Conservation (phyloP, 2,888 invertebrate species). For the Archips crataeganus region DNA sequence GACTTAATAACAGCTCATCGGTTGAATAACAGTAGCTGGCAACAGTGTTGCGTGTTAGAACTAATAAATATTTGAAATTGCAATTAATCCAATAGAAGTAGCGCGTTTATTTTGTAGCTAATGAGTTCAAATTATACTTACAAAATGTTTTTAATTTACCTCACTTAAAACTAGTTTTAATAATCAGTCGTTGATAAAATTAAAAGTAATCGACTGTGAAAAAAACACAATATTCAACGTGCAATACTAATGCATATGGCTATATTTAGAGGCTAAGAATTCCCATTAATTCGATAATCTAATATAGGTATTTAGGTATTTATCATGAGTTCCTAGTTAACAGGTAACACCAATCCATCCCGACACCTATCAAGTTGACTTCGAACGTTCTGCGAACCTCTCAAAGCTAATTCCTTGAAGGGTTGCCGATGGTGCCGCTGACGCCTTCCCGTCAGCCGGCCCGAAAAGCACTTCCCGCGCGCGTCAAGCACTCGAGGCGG, state of each 20-base stretch:
- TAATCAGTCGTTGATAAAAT: neutral
- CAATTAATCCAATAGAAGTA: slow-evolving; percentile 3
- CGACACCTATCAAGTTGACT: slow-evolving; percentile 30
- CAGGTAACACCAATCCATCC: slow-evolving; percentile 32
- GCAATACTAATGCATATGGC: too few relatives aligned
- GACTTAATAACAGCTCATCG: neutral
- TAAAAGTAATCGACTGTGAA: neutral
- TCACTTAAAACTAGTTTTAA: neutral
- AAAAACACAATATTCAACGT: too few relatives aligned
- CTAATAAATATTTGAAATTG: slow-evolving; percentile 10
- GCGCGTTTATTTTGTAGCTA: neutral
- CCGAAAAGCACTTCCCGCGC: slow-evolving; percentile 77
- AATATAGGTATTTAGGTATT: too few relatives aligned
- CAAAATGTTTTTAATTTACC: neutral
- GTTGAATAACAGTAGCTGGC: neutral
- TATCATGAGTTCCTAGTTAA: neutral
- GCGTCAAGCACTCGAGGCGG: slow-evolving; percentile 72
- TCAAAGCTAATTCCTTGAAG: slow-evolving; percentile 68
- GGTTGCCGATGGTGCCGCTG: slow-evolving; percentile 56
- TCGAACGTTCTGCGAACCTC: slow-evolving; percentile 46
- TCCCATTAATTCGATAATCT: neutral
- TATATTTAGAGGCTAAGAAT: too few relatives aligned
- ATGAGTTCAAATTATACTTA: slow-evolving; percentile 7
- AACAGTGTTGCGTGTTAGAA: slow-evolving; percentile 13
- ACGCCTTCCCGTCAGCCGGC: slow-evolving; percentile 72